Evolutionary conservation across 2,113 vertebrate genomes (phyloP).

Genomic region (Cheilinus undulatus): DNA sequence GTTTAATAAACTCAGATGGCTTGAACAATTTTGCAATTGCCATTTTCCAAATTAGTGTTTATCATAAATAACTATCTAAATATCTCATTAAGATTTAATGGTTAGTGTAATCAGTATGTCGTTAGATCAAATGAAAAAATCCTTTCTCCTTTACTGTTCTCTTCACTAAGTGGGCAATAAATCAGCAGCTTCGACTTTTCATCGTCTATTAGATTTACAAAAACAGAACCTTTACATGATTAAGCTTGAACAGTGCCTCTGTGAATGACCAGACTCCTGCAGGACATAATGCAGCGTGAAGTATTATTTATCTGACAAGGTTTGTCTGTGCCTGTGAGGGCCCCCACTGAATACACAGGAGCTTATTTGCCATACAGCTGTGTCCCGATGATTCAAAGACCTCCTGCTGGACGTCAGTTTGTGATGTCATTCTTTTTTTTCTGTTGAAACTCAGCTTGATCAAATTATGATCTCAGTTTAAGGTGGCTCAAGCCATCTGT

Average conservation of each 20-base stretch:
- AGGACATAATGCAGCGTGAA: conserved; percentile 55
- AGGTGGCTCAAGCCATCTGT: background rate
- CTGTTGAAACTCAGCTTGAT: background rate
- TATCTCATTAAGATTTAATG: too few relatives aligned
- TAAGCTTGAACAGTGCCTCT: conserved; percentile 46
- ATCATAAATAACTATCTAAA: too few relatives aligned
- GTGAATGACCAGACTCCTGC: conserved; percentile 36
- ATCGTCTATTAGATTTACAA: conserved; percentile 23
- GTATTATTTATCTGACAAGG: conserved; percentile 58
- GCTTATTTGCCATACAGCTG: conserved; percentile 44
- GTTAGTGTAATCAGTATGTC: background rate
- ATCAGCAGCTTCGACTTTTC: conserved; percentile 7
- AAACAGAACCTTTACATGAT: conserved; percentile 43
- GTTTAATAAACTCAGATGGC: too few relatives aligned
- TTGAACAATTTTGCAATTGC: too few relatives aligned
- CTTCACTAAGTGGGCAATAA: conserved; percentile 6
- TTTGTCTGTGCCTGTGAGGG: conserved; percentile 43
- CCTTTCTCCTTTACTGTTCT: background rate
- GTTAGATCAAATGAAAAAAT: background rate
- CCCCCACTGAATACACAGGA: conserved; percentile 42
- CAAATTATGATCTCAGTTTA: background rate
- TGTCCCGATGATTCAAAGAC: conserved; percentile 37
- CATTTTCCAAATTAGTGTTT: too few relatives aligned
- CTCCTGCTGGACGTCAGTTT: conserved; percentile 35
- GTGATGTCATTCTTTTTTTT: conserved; percentile 10